A percentile compares a stretch with the other conserved stretches of the same genome.
Conservation (phyloP, 2,797 vertebrate genomes). For the Chiloscyllium punctatum region DNA sequence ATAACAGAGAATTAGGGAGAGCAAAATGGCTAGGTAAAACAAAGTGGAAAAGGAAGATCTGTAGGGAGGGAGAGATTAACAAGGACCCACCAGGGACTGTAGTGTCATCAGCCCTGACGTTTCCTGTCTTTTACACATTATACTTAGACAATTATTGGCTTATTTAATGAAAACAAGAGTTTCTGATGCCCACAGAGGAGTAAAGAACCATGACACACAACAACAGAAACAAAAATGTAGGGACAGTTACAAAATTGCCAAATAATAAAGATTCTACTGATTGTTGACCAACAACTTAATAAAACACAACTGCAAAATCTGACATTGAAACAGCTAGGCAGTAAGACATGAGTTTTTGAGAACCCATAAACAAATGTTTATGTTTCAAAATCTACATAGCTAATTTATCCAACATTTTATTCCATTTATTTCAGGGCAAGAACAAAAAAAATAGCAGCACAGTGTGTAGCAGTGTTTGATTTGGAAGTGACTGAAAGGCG, state of each 20-base stretch:
- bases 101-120: neutral
- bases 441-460: neutral
- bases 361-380: neutral
- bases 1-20: neutral
- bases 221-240: neutral
- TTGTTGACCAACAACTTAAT: neutral
- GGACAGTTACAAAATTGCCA: neutral
- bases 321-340: neutral
- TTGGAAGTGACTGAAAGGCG: neutral
- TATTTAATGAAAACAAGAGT: neutral
- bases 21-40: neutral
- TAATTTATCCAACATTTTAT: neutral
- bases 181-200: neutral
- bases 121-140: neutral
- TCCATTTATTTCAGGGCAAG: neutral
- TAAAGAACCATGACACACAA: neutral
- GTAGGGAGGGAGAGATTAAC: neutral
- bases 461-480: neutral
- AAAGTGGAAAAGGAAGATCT: neutral
- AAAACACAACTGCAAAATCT: neutral
- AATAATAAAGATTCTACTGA: neutral
- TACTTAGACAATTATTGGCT: neutral
- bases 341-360: neutral
- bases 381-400: neutral
- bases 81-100: neutral